Conservation (phyloP, 2,113 vertebrate species). For the Sigmodon hispidus region DNA sequence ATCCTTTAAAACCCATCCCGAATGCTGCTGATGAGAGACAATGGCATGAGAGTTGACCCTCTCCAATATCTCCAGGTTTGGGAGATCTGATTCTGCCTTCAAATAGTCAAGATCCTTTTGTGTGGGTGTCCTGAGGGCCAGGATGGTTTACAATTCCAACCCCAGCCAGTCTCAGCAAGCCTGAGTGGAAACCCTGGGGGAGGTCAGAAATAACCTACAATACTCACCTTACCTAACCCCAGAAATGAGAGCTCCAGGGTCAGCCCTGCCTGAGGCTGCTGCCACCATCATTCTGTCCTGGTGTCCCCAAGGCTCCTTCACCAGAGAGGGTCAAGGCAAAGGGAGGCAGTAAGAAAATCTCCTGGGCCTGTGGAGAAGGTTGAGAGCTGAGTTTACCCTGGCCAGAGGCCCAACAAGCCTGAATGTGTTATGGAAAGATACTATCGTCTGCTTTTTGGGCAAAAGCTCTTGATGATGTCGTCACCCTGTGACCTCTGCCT, state of each 20-base stretch:
- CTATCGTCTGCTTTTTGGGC: conserved; percentile 1
- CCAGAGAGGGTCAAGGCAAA: not conserved
- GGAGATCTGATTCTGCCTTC: not conserved
- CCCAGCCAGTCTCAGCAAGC: not conserved
- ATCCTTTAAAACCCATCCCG: not conserved
- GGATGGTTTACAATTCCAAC: not conserved
- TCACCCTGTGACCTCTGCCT: not conserved
- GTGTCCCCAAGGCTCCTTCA: not conserved
- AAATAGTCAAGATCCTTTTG: not conserved
- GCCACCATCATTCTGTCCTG: not conserved
- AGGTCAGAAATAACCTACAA: no score
- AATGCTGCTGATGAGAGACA: not conserved
- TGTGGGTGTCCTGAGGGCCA: not conserved
- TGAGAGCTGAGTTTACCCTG: not conserved
- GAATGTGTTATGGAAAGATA: conserved; percentile 48
- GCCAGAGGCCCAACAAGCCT: conserved; percentile 27
- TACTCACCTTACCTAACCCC: no score
- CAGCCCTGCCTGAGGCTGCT: not conserved
- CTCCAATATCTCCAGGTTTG: accelerated
- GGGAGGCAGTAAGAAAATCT: not conserved
- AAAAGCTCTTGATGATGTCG: conserved; percentile 19
- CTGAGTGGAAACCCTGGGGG: accelerated
- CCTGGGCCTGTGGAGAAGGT: not conserved
- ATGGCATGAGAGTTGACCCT: accelerated
- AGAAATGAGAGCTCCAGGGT: not conserved